Conservation (phyloP, 2,888 invertebrate species). For the Catocala nupta region DNA sequence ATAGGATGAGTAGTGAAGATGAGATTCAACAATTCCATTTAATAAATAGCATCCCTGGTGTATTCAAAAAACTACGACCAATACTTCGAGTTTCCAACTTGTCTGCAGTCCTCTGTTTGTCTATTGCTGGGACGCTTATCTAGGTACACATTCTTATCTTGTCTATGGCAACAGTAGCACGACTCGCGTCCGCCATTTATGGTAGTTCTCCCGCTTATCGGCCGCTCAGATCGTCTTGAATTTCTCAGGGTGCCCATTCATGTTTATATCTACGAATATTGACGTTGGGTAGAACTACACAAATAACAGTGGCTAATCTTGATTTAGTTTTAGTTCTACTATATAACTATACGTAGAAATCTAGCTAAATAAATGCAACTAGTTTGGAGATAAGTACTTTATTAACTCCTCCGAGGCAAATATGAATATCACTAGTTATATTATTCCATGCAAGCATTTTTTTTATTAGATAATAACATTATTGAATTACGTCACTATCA, state of each 20-base stretch:
- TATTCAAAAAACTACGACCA: not conserved
- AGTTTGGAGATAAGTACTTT: not conserved
- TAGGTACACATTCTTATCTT: constrained; percentile 56
- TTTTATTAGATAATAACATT: too few species aligned
- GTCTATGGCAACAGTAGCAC: constrained; percentile 60
- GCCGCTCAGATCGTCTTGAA: constrained; percentile 46
- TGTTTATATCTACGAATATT: constrained; percentile 43
- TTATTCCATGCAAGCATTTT: too few species aligned
- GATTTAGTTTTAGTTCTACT: constrained; percentile 21
- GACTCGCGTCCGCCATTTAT: constrained; percentile 53
- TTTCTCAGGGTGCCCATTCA: constrained; percentile 54
- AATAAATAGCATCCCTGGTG: too few species aligned
- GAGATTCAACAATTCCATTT: too few species aligned
- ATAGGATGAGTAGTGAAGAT: too few species aligned
- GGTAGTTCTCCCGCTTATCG: constrained; percentile 56
- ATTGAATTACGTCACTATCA: too few species aligned
- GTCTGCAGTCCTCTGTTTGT: constrained; percentile 40
- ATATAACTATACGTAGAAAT: not conserved
- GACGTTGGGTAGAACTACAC: constrained; percentile 30
- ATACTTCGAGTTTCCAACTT: constrained; percentile 13
- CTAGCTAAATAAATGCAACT: not conserved
- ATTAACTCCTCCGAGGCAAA: not conserved
- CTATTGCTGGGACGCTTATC: constrained; percentile 54
- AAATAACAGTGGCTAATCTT: constrained; percentile 36
- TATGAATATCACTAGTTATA: too few species aligned